Percentiles rank a stretch among this genome's conserved stretches.
phyloP scores from a whole-genome alignment of 92 coral and sea anemone species.

The Porites cylindrica region DNA sequence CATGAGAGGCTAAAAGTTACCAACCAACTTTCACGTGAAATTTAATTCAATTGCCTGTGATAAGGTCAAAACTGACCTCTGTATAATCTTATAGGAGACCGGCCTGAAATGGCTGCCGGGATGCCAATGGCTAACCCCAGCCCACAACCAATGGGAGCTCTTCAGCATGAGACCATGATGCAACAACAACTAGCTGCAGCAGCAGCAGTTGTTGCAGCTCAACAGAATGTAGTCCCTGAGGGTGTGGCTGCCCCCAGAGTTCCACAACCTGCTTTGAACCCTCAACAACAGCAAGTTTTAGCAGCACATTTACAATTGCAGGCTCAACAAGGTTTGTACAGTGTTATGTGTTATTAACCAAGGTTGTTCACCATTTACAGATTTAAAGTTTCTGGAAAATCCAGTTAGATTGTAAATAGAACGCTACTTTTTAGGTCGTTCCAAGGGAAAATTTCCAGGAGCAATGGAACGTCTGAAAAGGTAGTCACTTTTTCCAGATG shows the following conservation, averaged over 20 bases:
- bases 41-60: not conserved
- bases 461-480: not conserved
- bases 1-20: too few relatives aligned
- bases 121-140: conserved; percentile 60
- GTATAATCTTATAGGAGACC: conserved; percentile 51
- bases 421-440: too few relatives aligned
- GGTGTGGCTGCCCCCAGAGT: conserved; percentile 59
- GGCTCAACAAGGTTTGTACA: conserved; percentile 46
- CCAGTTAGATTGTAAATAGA: too few relatives aligned
- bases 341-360: not conserved
- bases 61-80: not conserved
- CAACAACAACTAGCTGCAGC: conserved; percentile 85
- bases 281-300: conserved; percentile 72
- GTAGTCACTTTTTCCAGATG: not conserved
- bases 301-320: conserved; percentile 52
- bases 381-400: too few relatives aligned
- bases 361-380: too few relatives aligned
- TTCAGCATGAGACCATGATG: conserved; percentile 89
- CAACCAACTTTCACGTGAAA: too few relatives aligned
- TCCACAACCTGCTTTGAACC: conserved; percentile 57
- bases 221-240: conserved; percentile 59
- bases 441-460: not conserved
- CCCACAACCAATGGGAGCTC: conserved; percentile 84
- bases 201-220: conserved; percentile 72
- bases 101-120: conserved; percentile 69